These are phyloP conservation scores for Proisotoma minuta DNA, from an alignment of 2,888 invertebrate genomes.

Conservation along the genomic window DNA sequence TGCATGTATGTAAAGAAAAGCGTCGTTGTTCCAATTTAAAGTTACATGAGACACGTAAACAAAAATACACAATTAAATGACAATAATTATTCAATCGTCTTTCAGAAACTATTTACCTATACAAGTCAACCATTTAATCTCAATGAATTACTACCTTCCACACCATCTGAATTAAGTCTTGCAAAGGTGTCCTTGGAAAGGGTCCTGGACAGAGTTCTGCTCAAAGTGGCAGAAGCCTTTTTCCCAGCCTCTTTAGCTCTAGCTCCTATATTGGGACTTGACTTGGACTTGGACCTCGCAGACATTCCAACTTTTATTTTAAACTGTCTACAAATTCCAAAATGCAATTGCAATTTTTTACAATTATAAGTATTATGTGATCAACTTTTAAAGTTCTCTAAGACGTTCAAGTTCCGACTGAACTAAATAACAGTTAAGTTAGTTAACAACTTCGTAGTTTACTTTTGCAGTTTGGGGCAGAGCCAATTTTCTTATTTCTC, in stretches of 20 bases:
- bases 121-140: background rate
- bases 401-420: too few species aligned
- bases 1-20: too few species aligned
- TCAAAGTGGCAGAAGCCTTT: background rate
- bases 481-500: too few species aligned
- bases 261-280: too few species aligned
- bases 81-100: background rate
- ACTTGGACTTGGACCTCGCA: background rate
- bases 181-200: background rate
- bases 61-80: background rate
- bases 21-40: background rate
- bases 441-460: too few species aligned
- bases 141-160: background rate
- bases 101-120: background rate
- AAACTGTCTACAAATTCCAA: too few species aligned
- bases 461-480: too few species aligned
- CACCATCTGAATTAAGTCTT: background rate
- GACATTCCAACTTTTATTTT: too few species aligned
- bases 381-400: too few species aligned
- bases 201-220: background rate
- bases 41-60: background rate
- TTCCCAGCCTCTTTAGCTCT: background rate
- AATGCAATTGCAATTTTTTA: too few species aligned
- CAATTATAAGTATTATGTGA: too few species aligned
- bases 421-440: too few species aligned